phyloP scores from a whole-genome alignment of 1,140 invertebrate species.

The Lysiphlebus fabarum region DNA sequence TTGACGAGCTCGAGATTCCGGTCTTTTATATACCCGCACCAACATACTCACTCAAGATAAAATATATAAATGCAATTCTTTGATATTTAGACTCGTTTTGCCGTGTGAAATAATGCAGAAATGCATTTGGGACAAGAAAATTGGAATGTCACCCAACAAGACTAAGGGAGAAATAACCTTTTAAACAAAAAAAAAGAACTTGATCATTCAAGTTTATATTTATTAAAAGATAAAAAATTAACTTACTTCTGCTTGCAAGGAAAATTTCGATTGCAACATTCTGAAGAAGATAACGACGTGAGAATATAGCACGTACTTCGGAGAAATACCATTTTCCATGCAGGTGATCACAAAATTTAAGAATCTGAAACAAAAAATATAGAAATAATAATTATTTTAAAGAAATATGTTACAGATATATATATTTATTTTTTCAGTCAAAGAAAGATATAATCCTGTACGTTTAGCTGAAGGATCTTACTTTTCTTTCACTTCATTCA shows the following conservation, averaged over 20 bases:
- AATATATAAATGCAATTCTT: too few species aligned
- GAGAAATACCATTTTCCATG: conserved; percentile 99
- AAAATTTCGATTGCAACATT: conserved; percentile 98
- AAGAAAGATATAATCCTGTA: too few species aligned
- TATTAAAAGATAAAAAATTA: conserved; percentile 12
- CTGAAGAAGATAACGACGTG: conserved; percentile 91
- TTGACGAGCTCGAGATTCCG: conserved; percentile 42
- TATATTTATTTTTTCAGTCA: too few species aligned
- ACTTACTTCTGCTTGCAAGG: conserved; percentile 95
- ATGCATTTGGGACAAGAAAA: conserved; percentile 37
- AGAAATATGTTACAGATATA: neutral
- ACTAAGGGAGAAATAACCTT: neutral
- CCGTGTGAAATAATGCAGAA: conserved; percentile 43
- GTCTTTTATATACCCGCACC: too few species aligned
- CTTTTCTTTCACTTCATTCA: neutral
- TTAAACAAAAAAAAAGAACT: neutral
- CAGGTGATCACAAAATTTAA: conserved; percentile 95
- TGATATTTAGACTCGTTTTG: conserved; percentile 7
- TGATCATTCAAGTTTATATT: neutral
- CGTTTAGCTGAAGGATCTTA: too few species aligned
- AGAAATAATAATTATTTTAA: conserved; percentile 1
- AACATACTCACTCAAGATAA: too few species aligned
- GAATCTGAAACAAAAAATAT: conserved; percentile 67
- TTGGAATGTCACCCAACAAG: conserved; percentile 32
- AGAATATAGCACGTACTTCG: conserved; percentile 97